Evolutionary conservation across 2,113 vertebrate species (phyloP).

Genomic region (Peromyscus californicus): DNA sequence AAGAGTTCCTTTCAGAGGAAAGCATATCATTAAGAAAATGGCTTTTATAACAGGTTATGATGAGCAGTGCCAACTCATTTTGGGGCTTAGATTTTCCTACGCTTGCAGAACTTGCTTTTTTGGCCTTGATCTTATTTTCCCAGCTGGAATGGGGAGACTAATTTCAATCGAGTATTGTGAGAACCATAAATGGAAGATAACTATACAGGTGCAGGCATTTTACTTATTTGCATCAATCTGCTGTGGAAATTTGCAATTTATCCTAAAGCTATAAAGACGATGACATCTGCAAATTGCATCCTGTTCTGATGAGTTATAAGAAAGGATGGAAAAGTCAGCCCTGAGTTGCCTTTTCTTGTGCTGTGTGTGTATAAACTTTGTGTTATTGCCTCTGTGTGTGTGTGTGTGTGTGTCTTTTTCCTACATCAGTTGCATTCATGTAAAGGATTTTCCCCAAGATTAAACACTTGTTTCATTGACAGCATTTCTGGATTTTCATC

Average conservation of each 20-base stretch:
- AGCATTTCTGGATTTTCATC: conserved; percentile 71
- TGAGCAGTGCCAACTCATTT: not conserved
- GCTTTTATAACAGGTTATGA: not conserved
- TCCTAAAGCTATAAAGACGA: conserved; percentile 34
- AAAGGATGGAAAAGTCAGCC: conserved; percentile 59
- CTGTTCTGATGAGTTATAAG: conserved; percentile 62
- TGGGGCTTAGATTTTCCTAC: not conserved
- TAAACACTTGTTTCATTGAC: conserved; percentile 70
- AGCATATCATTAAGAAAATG: not conserved
- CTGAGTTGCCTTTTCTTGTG: conserved; percentile 73
- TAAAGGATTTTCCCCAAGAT: conserved; percentile 72
- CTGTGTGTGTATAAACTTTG: conserved; percentile 61
- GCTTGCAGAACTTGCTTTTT: conserved; percentile 10
- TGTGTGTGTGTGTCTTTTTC: conserved; percentile 35
- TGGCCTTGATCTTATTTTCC: conserved; percentile 24
- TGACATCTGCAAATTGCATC: conserved; percentile 45
- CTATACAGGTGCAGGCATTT: conserved; percentile 31
- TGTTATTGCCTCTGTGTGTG: conserved; percentile 39
- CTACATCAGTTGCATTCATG: not conserved
- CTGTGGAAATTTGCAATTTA: conserved; percentile 51
- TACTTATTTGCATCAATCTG: conserved; percentile 38
- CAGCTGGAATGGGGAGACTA: not conserved
- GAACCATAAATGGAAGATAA: conserved; percentile 25
- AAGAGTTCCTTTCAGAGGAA: conserved; percentile 45
- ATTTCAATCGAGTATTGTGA: conserved; percentile 15